Base-by-base conservation (phyloP, 2,113 vertebrate species). In the Sapayoa aenigma region DNA sequence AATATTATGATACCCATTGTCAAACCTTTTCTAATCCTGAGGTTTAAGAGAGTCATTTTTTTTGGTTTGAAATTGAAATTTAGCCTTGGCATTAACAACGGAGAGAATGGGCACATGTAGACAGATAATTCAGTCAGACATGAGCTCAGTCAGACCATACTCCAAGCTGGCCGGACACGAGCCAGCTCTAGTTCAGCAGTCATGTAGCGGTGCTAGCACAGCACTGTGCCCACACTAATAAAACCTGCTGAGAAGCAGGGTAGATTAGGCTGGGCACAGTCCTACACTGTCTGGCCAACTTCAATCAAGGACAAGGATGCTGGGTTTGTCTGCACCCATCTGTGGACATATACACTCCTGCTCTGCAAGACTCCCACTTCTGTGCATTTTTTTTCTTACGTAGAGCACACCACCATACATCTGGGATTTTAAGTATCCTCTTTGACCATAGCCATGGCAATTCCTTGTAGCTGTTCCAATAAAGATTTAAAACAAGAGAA, bases 251-350 rank as follows among this genome's bases (percentile, higher is more conserved):
- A 72, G 86, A 92, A 44, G 50, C 39, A 47, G 90, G 50, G 41
- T 39, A 42, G 53, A 42, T 59, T 50, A 58, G 63, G 79, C 59
- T 95, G 85, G 84, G 87, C 87, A 96, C 49, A 37, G 72, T 42
- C 49, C 75, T 91, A 49, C 24, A 9, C 87, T 95, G 96, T 95
- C 95, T 96, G 88, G 94, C 92, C 96, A 96, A 85, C 75, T 92
- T 50, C 62, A 73, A 5, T 31, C 67, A 58, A 2, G 63, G 88
- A 88, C 58, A 69, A 6, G 28, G 58, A 66, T 37, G 42, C 85
- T 77, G 67, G 28, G 37, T 65, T 78, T 85, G 71, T 56, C 74
- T 94, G 88, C 82, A 90, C 31, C 63, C 78, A 80, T 41, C 44
- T 6, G 1, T 12, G 2, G 24, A 59, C 30, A 52, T 1, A 42